Evolutionary conservation across 2,797 vertebrate genomes (phyloP).

Genomic region (Rallus crepitans): DNA sequence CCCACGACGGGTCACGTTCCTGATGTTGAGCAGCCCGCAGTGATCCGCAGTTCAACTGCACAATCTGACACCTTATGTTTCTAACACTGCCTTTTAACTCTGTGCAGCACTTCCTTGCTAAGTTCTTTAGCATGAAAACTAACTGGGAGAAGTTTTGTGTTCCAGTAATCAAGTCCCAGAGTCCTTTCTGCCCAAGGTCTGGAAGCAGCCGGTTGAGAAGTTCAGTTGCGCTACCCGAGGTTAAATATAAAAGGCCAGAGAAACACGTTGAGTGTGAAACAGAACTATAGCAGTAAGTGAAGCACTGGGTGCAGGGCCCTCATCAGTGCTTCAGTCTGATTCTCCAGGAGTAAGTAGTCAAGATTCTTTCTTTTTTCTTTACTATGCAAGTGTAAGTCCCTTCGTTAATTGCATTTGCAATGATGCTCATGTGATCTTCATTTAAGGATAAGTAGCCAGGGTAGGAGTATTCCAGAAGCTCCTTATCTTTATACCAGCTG

Average conservation of each 20-base stretch:
- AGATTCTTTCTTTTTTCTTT: constrained; percentile 88
- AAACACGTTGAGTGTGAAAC: background rate
- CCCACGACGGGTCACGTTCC: background rate
- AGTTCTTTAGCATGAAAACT: background rate
- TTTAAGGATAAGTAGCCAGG: constrained; percentile 92
- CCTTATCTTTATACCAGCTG: constrained; percentile 98
- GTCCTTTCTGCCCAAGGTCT: background rate
- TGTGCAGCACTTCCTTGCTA: background rate
- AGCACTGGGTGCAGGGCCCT: background rate
- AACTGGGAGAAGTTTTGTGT: background rate
- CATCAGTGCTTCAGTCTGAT: constrained; percentile 83
- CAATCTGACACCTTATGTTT: background rate
- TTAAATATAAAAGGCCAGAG: constrained; percentile 9
- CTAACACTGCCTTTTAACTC: background rate
- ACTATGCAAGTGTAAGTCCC: constrained; percentile 96
- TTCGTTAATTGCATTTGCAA: constrained; percentile 97
- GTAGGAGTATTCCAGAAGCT: constrained; percentile 93
- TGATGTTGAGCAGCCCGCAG: background rate
- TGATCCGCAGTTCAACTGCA: background rate
- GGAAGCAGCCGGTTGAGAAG: background rate
- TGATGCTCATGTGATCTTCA: constrained; percentile 92
- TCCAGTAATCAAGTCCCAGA: background rate
- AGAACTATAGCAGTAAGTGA: background rate
- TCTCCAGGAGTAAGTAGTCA: constrained; percentile 96
- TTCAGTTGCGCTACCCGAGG: background rate